A percentile compares a stretch with the other conserved stretches of the same genome.
Evolutionary conservation across 2,797 vertebrate species (phyloP).

Genomic region (Decapterus maruadsi): DNA sequence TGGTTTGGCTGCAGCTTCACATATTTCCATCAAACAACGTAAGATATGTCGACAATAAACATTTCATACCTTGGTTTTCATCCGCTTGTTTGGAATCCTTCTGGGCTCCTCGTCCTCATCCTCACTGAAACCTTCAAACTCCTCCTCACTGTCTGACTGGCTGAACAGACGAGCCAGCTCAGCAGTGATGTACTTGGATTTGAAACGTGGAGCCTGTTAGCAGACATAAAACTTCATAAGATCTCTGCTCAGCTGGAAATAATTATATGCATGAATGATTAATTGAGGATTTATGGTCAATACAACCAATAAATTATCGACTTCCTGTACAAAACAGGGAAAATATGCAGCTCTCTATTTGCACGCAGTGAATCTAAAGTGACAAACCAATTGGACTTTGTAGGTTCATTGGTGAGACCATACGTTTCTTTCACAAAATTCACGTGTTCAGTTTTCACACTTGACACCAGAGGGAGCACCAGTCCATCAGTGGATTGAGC

Average conservation of each 20-base stretch:
- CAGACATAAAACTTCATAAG: slow-evolving; percentile 16
- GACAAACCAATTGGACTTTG: background rate
- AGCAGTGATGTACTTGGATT: slow-evolving; percentile 88
- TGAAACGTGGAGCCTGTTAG: slow-evolving; percentile 82
- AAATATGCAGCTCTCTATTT: background rate
- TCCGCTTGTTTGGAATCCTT: slow-evolving; percentile 39
- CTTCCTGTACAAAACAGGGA: background rate
- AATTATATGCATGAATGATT: background rate
- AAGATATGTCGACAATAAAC: background rate
- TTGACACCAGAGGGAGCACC: slow-evolving; percentile 48
- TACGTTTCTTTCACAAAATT: no score
- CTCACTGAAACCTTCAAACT: slow-evolving; percentile 90
- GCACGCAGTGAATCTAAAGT: background rate
- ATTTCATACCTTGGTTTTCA: slow-evolving; percentile 75
- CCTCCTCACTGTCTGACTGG: slow-evolving; percentile 91
- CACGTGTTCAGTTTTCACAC: background rate
- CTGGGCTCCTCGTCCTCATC: slow-evolving; percentile 72
- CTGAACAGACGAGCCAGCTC: slow-evolving; percentile 90
- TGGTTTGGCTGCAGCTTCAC: background rate
- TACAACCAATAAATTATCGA: background rate
- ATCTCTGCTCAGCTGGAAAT: background rate
- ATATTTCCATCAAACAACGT: background rate
- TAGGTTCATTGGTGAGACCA: background rate
- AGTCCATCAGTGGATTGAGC: background rate
- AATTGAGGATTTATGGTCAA: no score